Percentiles rank a stretch among this genome's conserved stretches.
Evolutionary conservation across 2,113 vertebrate species (phyloP).

Genomic region (human (Homo sapiens)): GRCh38 chr4:34075501-34076000

Average conservation of each 20-base stretch:
- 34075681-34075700: neutral
- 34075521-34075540: neutral
- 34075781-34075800: neutral
- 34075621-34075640: neutral
- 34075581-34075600: neutral
- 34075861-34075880: neutral
- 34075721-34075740: neutral
- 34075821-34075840: slow-evolving; percentile 13
- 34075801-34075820: slow-evolving; percentile 18
- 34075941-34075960: neutral
- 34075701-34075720: neutral
- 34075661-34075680: neutral
- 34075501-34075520: neutral
- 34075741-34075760: neutral
- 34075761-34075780: slow-evolving; percentile 9
- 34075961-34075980: neutral
- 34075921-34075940: neutral
- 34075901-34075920: slow-evolving; percentile 1
- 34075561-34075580: neutral
- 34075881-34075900: neutral
- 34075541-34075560: neutral
- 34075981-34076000: slow-evolving; percentile 23
- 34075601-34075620: neutral
- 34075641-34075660: neutral
- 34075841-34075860: neutral